Evolutionary conservation across 2,797 vertebrate genomes (phyloP).

Genomic region (Myotis findleyi): DNA sequence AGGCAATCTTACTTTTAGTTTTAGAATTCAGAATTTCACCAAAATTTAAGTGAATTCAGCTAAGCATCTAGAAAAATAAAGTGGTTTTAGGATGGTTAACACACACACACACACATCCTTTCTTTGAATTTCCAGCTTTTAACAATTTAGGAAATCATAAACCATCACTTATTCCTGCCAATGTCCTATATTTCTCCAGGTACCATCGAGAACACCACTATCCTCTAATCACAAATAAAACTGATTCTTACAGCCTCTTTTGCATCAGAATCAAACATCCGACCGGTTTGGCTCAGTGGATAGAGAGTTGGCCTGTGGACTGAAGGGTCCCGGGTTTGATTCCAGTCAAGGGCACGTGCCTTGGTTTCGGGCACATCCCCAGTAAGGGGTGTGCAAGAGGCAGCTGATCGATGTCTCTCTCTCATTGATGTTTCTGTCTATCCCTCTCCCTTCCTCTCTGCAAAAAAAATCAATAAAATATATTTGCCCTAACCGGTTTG

Average conservation of each 20-base stretch:
- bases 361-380: too few species aligned
- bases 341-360: too few species aligned
- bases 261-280: conserved; percentile 9
- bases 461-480: too few species aligned
- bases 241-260: background rate
- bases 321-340: too few species aligned
- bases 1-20: background rate
- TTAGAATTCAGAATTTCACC: conserved; percentile 48
- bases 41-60: conserved; percentile 42
- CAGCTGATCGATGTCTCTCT: too few species aligned
- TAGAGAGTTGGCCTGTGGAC: too few species aligned
- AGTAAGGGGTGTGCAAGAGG: too few species aligned
- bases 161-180: background rate
- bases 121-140: background rate
- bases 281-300: too few species aligned
- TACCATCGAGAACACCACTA: background rate
- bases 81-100: background rate
- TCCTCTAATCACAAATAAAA: conserved; percentile 43
- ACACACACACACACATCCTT: background rate
- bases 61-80: conserved; percentile 22
- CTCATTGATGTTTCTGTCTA: too few species aligned
- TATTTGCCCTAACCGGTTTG: too few species aligned
- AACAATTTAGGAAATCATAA: conserved; percentile 42
- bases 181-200: background rate
- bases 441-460: too few species aligned